A percentile compares a stretch with the other conserved stretches of the same genome.
Conservation (phyloP, 2,888 invertebrate species). For the Magallana nippona region DNA sequence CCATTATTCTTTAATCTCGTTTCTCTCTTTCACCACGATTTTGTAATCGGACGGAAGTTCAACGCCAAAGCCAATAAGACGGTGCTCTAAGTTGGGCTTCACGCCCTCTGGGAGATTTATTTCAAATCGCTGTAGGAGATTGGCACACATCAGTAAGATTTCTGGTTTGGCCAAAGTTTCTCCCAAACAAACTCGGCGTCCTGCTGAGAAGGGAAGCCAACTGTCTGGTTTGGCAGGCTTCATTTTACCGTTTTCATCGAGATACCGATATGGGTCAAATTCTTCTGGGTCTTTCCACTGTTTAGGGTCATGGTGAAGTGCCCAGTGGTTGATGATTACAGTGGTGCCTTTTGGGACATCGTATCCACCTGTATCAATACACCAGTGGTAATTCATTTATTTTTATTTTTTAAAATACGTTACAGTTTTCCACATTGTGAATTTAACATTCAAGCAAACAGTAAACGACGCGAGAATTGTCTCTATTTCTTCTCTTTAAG, state of each 20-base stretch:
- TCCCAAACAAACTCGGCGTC: conserved; percentile 53
- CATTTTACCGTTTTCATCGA: conserved; percentile 65
- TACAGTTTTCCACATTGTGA: too few species aligned
- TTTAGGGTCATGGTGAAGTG: conserved; percentile 64
- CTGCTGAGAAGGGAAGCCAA: conserved; percentile 55
- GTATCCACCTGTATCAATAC: conserved; percentile 55
- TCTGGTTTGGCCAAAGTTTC: conserved; percentile 53
- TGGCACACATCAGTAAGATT: conserved; percentile 41
- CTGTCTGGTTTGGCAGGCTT: conserved; percentile 50
- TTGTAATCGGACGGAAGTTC: conserved; percentile 32
- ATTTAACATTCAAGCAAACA: too few species aligned
- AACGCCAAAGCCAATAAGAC: not conserved
- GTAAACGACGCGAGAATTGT: too few species aligned
- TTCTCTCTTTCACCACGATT: not conserved
- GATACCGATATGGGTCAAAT: conserved; percentile 69
- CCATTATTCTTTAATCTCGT: not conserved
- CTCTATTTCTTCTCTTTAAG: too few species aligned
- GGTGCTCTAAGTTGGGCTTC: not conserved
- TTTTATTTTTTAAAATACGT: too few species aligned
- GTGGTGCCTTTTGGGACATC: conserved; percentile 66
- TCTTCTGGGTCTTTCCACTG: conserved; percentile 65
- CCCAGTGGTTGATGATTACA: conserved; percentile 66
- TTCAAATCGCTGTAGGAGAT: conserved; percentile 45
- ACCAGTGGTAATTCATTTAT: too few species aligned
- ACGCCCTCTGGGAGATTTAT: conserved; percentile 46